Evolutionary conservation across 2,797 vertebrate genomes (phyloP), one percentile per base, ranked within the genome.

Genomic region (Sphaeramia orbicularis): DNA sequence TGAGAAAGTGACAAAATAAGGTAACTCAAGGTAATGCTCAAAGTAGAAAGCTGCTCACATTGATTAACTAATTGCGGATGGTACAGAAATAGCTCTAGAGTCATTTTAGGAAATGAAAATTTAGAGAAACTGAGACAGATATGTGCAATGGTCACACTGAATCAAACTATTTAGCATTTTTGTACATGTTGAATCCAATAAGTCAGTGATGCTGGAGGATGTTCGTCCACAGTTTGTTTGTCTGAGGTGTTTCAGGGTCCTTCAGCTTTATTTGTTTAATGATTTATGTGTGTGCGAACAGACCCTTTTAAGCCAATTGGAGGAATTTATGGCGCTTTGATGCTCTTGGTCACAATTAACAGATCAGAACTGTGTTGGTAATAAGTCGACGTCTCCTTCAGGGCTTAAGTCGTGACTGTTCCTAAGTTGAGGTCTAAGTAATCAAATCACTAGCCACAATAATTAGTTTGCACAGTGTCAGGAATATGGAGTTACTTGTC

Each of bases 251-350:
- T 42, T 40, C 19, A n/a, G 10, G 12, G 10, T 13, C 21, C 9
- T 53, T 8, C 3, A 50, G 35, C 4, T 60, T 76, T 48, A 40
- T 73, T 85, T 66, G 44, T 63, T 76, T 69, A 44, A 44, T 56
- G 67, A 82, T 70, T 79, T 65, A 74, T 38, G 53, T 37, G 35
- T 62, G n/a, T 44, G 60, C 49, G 43, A 73, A 71, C 10, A 24
- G 16, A 38, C n/a, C 36, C 35, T 79, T 63, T 72, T 12, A 15
- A 47, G 63, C 12, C 7, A 40, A 59, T 78, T 65, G 48, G 50
- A 64, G 55, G 37, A 71, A 84, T 86, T 84, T 72, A 82, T 61
- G 64, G 56, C 13, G 1, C 18, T 18, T 4, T 50, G 51, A 71
- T 49, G 13, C n/a, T 67, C 44, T 63, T 36, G 49, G 53, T 2